These are phyloP conservation scores for Bos indicus DNA, from an alignment of 2,113 vertebrate species.

Conservation along the genomic window DNA sequence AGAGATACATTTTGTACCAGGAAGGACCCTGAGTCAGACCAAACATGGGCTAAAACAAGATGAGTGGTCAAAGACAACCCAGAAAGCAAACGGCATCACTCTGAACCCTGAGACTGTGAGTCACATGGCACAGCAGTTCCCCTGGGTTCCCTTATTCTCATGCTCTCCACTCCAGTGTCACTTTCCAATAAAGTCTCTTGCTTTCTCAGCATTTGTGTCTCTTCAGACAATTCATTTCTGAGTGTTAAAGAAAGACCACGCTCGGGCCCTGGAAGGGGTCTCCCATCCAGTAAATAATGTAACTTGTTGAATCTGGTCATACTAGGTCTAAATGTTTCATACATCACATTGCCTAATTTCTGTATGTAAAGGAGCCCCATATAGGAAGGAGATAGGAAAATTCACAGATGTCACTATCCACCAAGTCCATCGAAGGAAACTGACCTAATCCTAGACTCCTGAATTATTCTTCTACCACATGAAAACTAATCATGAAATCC, in stretches of 20 bases:
- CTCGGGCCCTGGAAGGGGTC: not conserved
- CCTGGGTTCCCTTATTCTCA: not conserved
- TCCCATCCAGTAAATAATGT: not conserved
- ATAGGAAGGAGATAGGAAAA: not conserved
- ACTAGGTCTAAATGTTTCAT: not conserved
- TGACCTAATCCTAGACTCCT: not conserved
- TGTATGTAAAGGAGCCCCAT: not conserved
- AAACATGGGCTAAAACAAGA: not conserved
- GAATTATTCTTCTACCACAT: not conserved
- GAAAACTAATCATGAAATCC: not conserved
- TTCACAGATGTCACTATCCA: not conserved
- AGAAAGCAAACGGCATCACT: not conserved
- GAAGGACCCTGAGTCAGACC: not conserved
- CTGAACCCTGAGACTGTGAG: not conserved
- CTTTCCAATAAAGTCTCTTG: not conserved
- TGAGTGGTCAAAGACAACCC: not conserved
- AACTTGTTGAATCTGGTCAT: not conserved
- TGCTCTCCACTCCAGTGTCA: not conserved
- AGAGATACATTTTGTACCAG: not conserved
- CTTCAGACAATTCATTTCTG: not conserved
- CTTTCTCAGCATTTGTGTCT: not conserved
- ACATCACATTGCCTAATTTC: not conserved
- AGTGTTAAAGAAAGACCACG: not conserved
- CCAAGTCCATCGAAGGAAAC: not conserved
- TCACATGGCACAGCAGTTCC: not conserved